Evolutionary conservation across 2,113 vertebrate species (phyloP).

Genomic region (Anolis sagrei): DNA sequence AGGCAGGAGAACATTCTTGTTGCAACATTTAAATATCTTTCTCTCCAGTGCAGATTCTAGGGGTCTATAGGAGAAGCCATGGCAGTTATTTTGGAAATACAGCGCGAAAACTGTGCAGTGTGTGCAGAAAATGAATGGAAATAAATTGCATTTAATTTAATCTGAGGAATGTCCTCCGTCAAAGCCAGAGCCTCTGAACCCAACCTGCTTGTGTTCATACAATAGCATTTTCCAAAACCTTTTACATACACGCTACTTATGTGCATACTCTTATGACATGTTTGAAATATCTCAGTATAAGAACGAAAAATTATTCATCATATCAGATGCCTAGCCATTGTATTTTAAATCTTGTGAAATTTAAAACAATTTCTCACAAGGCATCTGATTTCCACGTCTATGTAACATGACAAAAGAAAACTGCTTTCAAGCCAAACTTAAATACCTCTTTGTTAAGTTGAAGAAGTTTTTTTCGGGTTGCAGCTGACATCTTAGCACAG

Average conservation of each 20-base stretch:
- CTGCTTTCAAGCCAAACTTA: background rate
- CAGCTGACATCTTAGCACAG: conserved; percentile 83
- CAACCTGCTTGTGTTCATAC: background rate
- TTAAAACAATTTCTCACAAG: background rate
- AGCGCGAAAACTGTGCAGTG: no score
- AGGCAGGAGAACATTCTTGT: no score
- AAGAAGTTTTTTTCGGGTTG: conserved; percentile 83
- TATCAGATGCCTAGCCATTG: background rate
- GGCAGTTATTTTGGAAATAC: no score
- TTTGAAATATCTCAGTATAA: background rate
- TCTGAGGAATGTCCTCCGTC: background rate
- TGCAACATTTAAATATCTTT: no score
- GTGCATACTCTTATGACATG: background rate
- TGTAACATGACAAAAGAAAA: background rate
- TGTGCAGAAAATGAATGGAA: background rate
- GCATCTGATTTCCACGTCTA: accelerated
- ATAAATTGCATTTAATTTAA: background rate
- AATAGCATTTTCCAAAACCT: background rate
- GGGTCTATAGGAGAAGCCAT: no score
- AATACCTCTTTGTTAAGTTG: conserved; percentile 88
- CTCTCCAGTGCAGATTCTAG: no score
- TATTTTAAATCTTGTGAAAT: background rate
- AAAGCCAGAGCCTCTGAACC: background rate
- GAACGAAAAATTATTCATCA: background rate
- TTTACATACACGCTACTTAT: background rate